Evolutionary conservation across 2,888 invertebrate genomes (phyloP).

Genomic region (Tachystola acroxantha): DNA sequence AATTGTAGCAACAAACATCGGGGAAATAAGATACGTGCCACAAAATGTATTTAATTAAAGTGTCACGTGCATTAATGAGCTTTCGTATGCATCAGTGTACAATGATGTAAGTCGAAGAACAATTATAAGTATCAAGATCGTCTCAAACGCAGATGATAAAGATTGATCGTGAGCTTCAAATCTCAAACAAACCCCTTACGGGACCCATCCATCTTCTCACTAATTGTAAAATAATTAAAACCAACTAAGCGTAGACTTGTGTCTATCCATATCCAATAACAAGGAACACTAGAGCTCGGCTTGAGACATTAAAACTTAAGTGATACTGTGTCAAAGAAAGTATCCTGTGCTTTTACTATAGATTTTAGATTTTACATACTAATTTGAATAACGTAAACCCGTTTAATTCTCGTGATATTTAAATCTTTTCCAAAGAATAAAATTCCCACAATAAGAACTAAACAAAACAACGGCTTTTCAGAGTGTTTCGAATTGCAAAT

Average conservation of each 20-base stretch:
- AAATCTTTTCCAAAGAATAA: slow-evolving; percentile 9
- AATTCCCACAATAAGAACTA: slow-evolving; percentile 4
- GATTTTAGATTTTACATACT: too few species aligned
- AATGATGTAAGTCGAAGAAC: not conserved
- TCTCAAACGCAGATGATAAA: slow-evolving; percentile 12
- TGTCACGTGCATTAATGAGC: slow-evolving; percentile 1
- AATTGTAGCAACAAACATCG: slow-evolving; percentile 18
- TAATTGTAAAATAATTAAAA: slow-evolving; percentile 59
- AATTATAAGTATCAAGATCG: slow-evolving; percentile 16
- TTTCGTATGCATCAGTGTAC: not conserved
- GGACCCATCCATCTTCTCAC: slow-evolving; percentile 46
- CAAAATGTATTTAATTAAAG: slow-evolving; percentile 4
- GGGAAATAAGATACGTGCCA: slow-evolving; percentile 11
- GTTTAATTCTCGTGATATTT: not conserved
- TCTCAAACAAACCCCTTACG: slow-evolving; percentile 35
- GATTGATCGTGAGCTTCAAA: slow-evolving; percentile 34
- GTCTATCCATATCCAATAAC: slow-evolving; percentile 28
- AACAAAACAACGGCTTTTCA: slow-evolving; percentile 38
- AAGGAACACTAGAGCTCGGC: slow-evolving; percentile 6
- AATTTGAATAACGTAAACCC: too few species aligned
- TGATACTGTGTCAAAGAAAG: not conserved
- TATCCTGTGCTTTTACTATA: too few species aligned
- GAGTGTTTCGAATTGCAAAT: slow-evolving; percentile 74
- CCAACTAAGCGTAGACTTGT: slow-evolving; percentile 37
- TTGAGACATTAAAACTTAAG: not conserved